Conservation (phyloP, 2,888 invertebrate genomes). For the Tinea trinotella region DNA sequence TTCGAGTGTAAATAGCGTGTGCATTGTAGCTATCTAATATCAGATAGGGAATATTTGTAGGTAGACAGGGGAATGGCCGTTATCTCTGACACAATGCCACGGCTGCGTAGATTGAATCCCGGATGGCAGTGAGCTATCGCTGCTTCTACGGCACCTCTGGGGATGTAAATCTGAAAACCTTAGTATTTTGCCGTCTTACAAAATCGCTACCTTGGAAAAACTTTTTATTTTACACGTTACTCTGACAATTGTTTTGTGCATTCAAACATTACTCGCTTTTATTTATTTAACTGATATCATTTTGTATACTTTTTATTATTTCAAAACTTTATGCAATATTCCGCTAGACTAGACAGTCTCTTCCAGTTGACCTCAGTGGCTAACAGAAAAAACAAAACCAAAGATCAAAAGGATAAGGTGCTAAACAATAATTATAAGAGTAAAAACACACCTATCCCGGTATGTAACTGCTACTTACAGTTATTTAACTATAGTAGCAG, state of each 20-base stretch:
- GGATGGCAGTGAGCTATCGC: slow-evolving; percentile 25
- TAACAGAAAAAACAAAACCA: too few species aligned
- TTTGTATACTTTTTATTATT: too few species aligned
- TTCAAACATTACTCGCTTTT: background rate
- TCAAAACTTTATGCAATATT: too few species aligned
- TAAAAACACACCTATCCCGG: too few species aligned
- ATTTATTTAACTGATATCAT: too few species aligned
- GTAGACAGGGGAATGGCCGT: slow-evolving; percentile 1
- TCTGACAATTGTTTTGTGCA: background rate
- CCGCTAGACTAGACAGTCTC: too few species aligned
- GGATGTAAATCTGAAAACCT: slow-evolving; percentile 21
- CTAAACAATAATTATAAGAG: too few species aligned
- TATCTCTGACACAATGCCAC: slow-evolving; percentile 17
- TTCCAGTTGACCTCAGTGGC: too few species aligned
- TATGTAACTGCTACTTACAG: too few species aligned
- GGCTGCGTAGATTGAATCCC: slow-evolving; percentile 24
- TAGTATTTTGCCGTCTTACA: slow-evolving; percentile 21
- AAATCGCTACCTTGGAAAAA: slow-evolving; percentile 14
- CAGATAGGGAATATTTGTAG: slow-evolving; percentile 16
- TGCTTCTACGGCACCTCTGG: slow-evolving; percentile 24
- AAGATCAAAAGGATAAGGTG: too few species aligned
- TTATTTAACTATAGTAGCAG: too few species aligned
- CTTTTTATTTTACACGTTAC: background rate
- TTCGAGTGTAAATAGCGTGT: background rate
- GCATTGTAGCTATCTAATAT: background rate